Percentiles rank a stretch among this genome's conserved stretches.
phyloP scores from a whole-genome alignment of 2,113 vertebrate species.

The Proterorhinus semilunaris region DNA sequence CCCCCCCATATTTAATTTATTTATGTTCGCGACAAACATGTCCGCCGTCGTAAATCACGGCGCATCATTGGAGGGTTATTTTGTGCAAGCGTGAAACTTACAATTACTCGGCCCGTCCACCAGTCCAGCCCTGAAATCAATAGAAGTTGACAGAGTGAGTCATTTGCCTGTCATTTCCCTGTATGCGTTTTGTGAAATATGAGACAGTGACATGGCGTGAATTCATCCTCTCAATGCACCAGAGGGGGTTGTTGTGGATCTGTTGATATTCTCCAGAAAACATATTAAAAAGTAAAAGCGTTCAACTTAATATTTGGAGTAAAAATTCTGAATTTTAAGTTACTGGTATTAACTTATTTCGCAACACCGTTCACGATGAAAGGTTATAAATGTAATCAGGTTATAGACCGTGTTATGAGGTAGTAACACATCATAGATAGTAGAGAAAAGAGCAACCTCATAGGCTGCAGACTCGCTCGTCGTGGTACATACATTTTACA shows the following conservation, averaged over 20 bases:
- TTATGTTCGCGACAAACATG: neutral
- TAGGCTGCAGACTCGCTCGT: no score
- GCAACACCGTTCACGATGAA: no score
- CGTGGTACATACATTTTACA: no score
- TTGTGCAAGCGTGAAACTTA: constrained; percentile 53
- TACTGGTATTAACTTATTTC: no score
- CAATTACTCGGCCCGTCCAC: constrained; percentile 61
- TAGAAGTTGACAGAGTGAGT: constrained; percentile 64
- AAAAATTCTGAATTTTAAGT: no score
- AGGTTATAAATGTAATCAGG: no score
- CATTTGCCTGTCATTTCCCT: constrained; percentile 60
- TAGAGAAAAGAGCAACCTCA: no score
- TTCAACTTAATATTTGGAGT: no score
- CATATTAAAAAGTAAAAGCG: no score
- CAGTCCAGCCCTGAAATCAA: constrained; percentile 50
- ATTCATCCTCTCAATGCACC: constrained; percentile 12
- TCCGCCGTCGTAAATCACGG: constrained; percentile 27
- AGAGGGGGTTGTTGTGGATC: neutral
- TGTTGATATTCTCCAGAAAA: no score
- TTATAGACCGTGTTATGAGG: no score
- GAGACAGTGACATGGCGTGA: constrained; percentile 53
- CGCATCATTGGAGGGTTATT: constrained; percentile 46
- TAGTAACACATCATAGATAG: no score
- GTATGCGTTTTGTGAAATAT: constrained; percentile 54
- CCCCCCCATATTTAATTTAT: constrained; percentile 35